Conservation (phyloP, 2,797 vertebrate genomes). For the Acipenser transmontanus region DNA sequence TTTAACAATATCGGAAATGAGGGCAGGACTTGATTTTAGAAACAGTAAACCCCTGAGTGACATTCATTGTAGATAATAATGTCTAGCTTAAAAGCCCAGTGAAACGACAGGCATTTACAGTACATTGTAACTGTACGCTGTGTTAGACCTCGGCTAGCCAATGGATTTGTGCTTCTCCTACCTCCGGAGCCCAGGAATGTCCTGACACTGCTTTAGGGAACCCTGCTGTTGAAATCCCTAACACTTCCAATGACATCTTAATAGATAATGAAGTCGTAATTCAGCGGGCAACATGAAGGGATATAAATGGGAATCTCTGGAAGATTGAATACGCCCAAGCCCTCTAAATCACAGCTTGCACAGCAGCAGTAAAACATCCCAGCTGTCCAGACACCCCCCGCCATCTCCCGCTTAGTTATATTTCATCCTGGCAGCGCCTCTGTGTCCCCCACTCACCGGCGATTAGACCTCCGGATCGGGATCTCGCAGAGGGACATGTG, state of each 20-base stretch:
- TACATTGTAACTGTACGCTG: too few species aligned
- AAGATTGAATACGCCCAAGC: not conserved
- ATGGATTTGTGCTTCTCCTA: not conserved
- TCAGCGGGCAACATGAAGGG: not conserved
- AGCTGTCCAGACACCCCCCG: not conserved
- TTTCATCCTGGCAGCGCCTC: too few species aligned
- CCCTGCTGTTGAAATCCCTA: not conserved
- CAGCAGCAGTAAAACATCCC: not conserved
- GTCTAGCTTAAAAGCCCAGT: too few species aligned
- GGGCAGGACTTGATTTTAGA: too few species aligned
- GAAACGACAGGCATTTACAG: too few species aligned
- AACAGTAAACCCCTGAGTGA: too few species aligned
- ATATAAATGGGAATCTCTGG: not conserved
- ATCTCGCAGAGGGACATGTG: too few species aligned
- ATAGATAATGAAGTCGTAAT: not conserved
- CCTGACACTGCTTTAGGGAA: not conserved
- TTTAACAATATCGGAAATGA: too few species aligned
- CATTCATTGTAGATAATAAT: too few species aligned
- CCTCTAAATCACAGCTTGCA: not conserved
- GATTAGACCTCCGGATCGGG: too few species aligned
- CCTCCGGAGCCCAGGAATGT: not conserved
- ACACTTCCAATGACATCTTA: not conserved
- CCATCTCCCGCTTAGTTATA: not conserved
- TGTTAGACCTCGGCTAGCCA: too few species aligned
- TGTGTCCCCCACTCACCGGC: too few species aligned